These are phyloP conservation scores for Cyclina sinensis DNA, from an alignment of 1,140 invertebrate genomes.

Conservation along the genomic window DNA sequence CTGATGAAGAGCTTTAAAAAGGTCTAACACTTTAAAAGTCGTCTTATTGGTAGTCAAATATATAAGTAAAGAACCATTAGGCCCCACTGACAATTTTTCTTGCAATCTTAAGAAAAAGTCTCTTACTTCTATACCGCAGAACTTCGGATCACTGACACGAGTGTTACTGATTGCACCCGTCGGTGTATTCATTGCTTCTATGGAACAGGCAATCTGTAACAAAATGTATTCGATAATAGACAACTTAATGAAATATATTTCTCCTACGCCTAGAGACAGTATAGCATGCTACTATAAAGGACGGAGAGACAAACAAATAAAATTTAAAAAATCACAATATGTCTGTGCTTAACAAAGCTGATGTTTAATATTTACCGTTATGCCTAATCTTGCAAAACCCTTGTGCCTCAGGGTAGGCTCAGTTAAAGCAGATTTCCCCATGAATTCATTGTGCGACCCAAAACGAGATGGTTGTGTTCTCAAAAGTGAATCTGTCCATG, in stretches of 20 bases:
- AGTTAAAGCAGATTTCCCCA: not conserved
- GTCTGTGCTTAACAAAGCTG: no score
- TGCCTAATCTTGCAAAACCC: not conserved
- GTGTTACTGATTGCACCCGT: not conserved
- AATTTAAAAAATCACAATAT: no score
- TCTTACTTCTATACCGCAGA: not conserved
- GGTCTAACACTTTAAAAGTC: no score
- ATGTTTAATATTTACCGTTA: not conserved
- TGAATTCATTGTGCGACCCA: not conserved
- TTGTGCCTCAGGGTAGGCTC: not conserved
- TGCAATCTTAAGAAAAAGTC: no score
- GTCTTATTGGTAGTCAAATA: no score
- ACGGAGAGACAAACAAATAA: no score
- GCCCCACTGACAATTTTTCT: no score
- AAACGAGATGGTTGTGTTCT: not conserved
- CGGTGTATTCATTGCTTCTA: not conserved
- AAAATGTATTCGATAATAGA: not conserved
- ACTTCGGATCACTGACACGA: not conserved
- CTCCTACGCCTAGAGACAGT: no score
- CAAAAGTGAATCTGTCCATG: not conserved
- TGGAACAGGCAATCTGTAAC: not conserved
- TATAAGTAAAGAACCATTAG: no score
- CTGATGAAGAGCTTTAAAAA: no score
- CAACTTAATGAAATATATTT: no score
- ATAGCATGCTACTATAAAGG: no score